phyloP scores from a whole-genome alignment of 2,113 vertebrate species.

The Drymodes brunneopygia region DNA sequence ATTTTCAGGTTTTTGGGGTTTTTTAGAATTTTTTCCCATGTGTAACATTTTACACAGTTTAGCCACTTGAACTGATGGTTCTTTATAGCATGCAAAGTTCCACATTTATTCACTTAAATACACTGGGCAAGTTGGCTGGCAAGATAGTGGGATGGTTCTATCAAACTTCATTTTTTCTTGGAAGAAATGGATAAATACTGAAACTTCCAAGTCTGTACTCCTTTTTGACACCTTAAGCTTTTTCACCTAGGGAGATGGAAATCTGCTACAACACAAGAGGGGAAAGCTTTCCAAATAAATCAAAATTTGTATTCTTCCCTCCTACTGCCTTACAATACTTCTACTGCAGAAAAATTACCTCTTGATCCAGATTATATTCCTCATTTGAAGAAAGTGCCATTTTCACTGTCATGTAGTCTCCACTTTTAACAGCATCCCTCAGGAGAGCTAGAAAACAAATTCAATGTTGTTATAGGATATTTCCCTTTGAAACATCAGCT shows the following conservation, averaged over 20 bases:
- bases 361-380: constrained; percentile 94
- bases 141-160: neutral
- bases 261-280: neutral
- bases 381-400: constrained; percentile 90
- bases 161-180: neutral
- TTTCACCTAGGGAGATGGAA: neutral
- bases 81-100: neutral
- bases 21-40: neutral
- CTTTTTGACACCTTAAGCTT: neutral
- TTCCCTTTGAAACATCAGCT: neutral
- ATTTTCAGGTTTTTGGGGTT: neutral
- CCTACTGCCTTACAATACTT: neutral
- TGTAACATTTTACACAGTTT: neutral
- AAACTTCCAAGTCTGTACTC: neutral
- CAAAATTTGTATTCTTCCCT: neutral
- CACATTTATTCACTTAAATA: neutral
- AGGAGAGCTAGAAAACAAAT: constrained; percentile 78
- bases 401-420: constrained; percentile 92
- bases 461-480: neutral
- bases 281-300: neutral
- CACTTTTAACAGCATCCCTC: constrained; percentile 93
- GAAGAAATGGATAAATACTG: neutral
- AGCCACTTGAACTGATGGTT: neutral
- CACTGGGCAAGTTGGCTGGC: neutral
- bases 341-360: constrained; percentile 72